A percentile compares a stretch with the other conserved stretches of the same genome.
phyloP scores from a whole-genome alignment of 2,888 invertebrate genomes.

The Pammene aurita region DNA sequence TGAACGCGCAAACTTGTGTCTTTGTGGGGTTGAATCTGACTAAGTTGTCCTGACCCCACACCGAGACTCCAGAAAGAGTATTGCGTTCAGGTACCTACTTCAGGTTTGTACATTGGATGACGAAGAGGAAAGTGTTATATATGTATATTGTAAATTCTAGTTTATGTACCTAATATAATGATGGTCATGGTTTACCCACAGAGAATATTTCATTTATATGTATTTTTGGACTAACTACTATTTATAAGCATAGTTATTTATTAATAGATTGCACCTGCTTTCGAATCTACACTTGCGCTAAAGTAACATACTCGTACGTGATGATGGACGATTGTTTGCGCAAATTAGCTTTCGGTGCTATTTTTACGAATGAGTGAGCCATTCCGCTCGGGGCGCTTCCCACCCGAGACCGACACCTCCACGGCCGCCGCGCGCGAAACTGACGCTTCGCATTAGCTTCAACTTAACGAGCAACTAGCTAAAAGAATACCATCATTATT shows the following conservation, averaged over 20 bases:
- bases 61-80: too few species aligned
- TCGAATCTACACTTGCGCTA: not conserved
- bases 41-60: too few species aligned
- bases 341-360: slow-evolving; percentile 58
- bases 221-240: not conserved
- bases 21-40: too few species aligned
- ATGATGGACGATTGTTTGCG: slow-evolving; percentile 45
- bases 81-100: too few species aligned
- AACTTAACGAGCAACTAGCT: slow-evolving; percentile 5
- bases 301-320: slow-evolving; percentile 15
- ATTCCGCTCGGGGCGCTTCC: slow-evolving; percentile 66
- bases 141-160: too few species aligned
- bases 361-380: slow-evolving; percentile 58
- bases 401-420: slow-evolving; percentile 64
- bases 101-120: too few species aligned
- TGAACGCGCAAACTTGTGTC: too few species aligned
- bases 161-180: too few species aligned
- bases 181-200: too few species aligned
- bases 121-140: too few species aligned
- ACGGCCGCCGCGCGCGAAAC: slow-evolving; percentile 55
- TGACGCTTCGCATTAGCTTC: slow-evolving; percentile 57
- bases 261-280: not conserved
- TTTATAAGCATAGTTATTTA: not conserved
- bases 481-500: not conserved
- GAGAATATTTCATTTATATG: too few species aligned